Percentiles rank a stretch among this genome's conserved stretches.
These are phyloP conservation scores for Scophthalmus maximus DNA, from an alignment of 2,113 vertebrate species.

Conservation along the genomic window DNA sequence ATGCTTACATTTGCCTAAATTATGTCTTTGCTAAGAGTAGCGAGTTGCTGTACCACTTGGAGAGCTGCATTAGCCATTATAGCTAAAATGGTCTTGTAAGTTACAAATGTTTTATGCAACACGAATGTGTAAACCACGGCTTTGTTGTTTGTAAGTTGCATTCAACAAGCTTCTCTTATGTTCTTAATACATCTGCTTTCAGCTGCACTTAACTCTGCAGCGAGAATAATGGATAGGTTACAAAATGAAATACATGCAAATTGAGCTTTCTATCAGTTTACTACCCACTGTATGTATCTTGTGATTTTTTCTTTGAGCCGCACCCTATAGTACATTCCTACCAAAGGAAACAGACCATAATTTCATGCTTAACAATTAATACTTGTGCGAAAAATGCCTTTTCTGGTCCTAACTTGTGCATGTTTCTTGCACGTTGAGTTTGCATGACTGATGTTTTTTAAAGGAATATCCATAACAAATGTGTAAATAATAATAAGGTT, in stretches of 20 bases:
- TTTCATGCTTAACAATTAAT: constrained; percentile 28
- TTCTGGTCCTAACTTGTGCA: constrained; percentile 50
- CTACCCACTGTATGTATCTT: constrained; percentile 9
- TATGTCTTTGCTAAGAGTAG: constrained; percentile 5
- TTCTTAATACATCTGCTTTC: constrained; percentile 16
- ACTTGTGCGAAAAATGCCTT: constrained; percentile 40
- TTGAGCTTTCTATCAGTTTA: constrained; percentile 24
- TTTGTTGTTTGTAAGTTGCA: constrained; percentile 21
- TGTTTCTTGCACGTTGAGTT: constrained; percentile 65
- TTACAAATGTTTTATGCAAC: constrained; percentile 48
- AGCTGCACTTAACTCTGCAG: constrained; percentile 23
- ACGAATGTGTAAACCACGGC: not conserved
- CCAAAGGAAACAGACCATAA: constrained; percentile 49
- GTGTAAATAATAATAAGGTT: constrained; percentile 45
- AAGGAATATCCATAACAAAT: constrained; percentile 26
- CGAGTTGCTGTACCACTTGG: not conserved
- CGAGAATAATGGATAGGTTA: not conserved
- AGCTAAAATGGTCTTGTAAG: constrained; percentile 29
- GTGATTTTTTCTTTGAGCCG: not conserved
- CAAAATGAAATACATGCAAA: constrained; percentile 17
- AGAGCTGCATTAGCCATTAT: constrained; percentile 13
- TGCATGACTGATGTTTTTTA: constrained; percentile 65
- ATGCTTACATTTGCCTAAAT: constrained; percentile 5
- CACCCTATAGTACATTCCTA: constrained; percentile 21
- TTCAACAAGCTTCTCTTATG: no score